Evolutionary conservation across 2,888 invertebrate genomes (phyloP), one percentile per base, ranked within the genome.

Genomic region (Metopia argyrocephala): DNA sequence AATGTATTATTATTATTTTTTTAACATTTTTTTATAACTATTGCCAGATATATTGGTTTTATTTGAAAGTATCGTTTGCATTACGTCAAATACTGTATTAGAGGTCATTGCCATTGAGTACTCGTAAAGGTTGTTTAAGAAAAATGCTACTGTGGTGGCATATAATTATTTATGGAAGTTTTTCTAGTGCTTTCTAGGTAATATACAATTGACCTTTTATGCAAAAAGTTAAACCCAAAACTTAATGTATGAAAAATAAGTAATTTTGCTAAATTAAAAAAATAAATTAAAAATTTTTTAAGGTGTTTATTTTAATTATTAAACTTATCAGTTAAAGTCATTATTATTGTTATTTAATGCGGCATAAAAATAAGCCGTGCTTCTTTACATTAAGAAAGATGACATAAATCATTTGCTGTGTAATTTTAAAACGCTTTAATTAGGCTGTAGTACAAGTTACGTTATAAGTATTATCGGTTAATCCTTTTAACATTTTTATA

Each of bases 61-160:
- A 28, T 75, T 28, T 20, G 56, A 64, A 70, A 57, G 64, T 57
- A 64, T 70, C 76, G 45, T 28, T 70, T 78, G 18, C 21, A 70
- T 46, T 57, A 56, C 50, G 57, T 65, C 18, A 56, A 64, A 50
- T 12, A 18, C 15, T 57, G n/a, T 50, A 45, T 57, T 76, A 61
- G 65, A 74, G 74, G 76, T 81, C 80, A 76, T 81, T 81, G 76
- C 59, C 74, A 69, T 64, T 50, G 18, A 54, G 23, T 7, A 46
- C 61, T 15, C 6, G 15, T 38, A 38, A 38, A 38, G 18, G 62
- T 68, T 48, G 25, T 21, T 52, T 66, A 46, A 20, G 15, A 31
- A 52, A n/a, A n/a, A n/a, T n/a, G n/a, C n/a, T n/a, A n/a, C n/a
- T n/a, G n/a, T n/a, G n/a, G n/a, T n/a, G n/a, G n/a, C n/a, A n/a